Base-by-base conservation (phyloP, 2,113 vertebrate species). In the Sorex fumeus region DNA sequence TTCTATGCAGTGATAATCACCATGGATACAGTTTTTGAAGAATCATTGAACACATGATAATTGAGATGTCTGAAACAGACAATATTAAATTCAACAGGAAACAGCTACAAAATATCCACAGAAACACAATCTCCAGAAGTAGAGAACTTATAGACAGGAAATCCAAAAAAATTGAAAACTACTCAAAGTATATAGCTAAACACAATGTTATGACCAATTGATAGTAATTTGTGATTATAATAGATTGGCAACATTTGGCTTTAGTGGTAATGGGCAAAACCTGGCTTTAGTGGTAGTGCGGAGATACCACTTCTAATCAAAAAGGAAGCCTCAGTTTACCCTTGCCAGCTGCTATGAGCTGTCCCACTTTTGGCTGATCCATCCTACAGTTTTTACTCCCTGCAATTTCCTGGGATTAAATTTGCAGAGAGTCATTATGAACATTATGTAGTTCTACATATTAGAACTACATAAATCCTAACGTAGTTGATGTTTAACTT, bases 51-150 rank as follows among this genome's bases (percentile, higher is more conserved):
- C 8, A 77, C 23, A 60, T 80, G 62, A n/a, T 86, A 67, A 45
- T 90, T 77, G 40, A 2, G 64, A 10, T 81, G 28, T 81, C 36
- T 74, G 77, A 69, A 81, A 79, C 8, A 84, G 34, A 62, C 10
- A 92, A 2, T n/a, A 64, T 81, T 43, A 86, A 94, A 40, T 90
- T 90, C 60, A 45, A 70, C 0, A 82, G 85, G 40, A 90, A 90
- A 70, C 32, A 77, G 11, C 78, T 78, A 90, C 19, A 92, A 82
- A 84, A 53, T 67, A 77, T 53, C 28, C 60, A 71, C 84, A 89
- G 74, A 72, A 6, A 47, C 23, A 75, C 25, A 60, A 34, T 82
- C 30, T 23, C 36, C 57, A 80, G 76, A 88, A 62, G 30, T 69
- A 2, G 76, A 2, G 9, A 77, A 13, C 64, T 84, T 89, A 32